Evolutionary conservation across 2,113 vertebrate species (phyloP).

Genomic region (Choloepus hoffmanni): DNA sequence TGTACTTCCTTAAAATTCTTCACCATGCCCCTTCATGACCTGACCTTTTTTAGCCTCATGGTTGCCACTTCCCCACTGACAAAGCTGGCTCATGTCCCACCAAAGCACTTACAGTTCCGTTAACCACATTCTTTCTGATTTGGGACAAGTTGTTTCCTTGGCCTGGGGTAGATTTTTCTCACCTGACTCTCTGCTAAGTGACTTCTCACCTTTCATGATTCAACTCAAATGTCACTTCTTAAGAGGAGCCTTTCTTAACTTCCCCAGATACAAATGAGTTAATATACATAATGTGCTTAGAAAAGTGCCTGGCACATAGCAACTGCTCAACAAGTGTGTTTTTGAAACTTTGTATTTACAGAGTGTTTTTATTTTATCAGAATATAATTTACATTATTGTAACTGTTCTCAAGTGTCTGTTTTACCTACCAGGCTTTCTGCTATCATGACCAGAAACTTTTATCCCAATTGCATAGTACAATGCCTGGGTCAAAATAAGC

Average conservation of each 20-base stretch:
- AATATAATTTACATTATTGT: not conserved
- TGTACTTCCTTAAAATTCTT: conserved; percentile 27
- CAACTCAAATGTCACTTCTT: conserved; percentile 12
- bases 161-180: not conserved
- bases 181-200: not conserved
- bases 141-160: not conserved
- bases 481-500: not conserved
- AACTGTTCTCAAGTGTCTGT: not conserved
- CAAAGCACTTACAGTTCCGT: not conserved
- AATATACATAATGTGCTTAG: not conserved
- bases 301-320: not conserved
- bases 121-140: not conserved
- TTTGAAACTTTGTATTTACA: not conserved
- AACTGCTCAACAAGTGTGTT: not conserved
- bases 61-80: not conserved
- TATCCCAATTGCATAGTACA: not conserved
- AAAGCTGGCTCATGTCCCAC: not conserved
- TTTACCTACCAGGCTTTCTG: not conserved
- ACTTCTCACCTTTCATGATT: not conserved
- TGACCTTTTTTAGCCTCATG: not conserved
- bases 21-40: not conserved
- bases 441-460: not conserved
- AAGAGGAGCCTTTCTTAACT: not conserved
- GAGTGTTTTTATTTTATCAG: not conserved
- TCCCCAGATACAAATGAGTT: not conserved